A percentile compares a stretch with the other conserved stretches of the same genome.
Conservation (phyloP, 2,113 vertebrate species). For the Macaca fascicularis region T2T-MFA8v1.1 NC_088380.1:34908001-34908500, state of each 20-base stretch:
- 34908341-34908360: not conserved
- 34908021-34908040: constrained; percentile 1
- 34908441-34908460: constrained; percentile 1
- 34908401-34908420: constrained; percentile 43
- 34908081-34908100: not conserved
- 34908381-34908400: constrained; percentile 56
- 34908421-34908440: constrained; percentile 66
- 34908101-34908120: constrained; percentile 44
- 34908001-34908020: not conserved
- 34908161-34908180: constrained; percentile 7
- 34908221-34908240: constrained; percentile 39
- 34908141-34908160: constrained; percentile 22
- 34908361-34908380: not conserved
- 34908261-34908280: constrained; percentile 54
- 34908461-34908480: not conserved
- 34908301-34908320: not conserved
- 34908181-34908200: constrained; percentile 43
- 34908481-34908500: constrained; percentile 43
- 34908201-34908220: not conserved
- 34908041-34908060: constrained; percentile 15
- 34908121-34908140: not conserved
- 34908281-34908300: not conserved
- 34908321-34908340: constrained; percentile 51
- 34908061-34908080: not conserved
- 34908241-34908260: constrained; percentile 51